Base-by-base conservation (phyloP, 2,797 vertebrate genomes). In the Cheirogaleus major region DNA sequence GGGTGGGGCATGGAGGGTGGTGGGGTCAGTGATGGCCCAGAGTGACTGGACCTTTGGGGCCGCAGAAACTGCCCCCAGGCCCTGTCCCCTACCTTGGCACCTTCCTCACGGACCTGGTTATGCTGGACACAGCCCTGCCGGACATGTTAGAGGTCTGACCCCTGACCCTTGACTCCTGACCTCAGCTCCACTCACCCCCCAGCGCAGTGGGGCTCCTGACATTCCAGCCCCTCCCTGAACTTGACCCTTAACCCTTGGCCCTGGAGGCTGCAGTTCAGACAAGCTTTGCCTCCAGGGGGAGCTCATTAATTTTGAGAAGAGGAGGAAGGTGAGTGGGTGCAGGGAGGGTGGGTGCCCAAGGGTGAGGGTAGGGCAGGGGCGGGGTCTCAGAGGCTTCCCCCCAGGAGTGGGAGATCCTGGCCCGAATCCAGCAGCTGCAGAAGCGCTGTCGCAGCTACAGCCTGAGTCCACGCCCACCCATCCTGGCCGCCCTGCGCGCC, bases 121-220 rank as follows among this genome's bases (percentile, higher is more conserved):
- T 99, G 99, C 97, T 99, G 98, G 99, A 99, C 98, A 99, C 99
- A 0, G 99, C 99, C 20, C 98, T 99, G 85, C 99, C 99, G 1
- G 99, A 99, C 98, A 98, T 97, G 4, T 90, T 99, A 92, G 98
- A 99, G 99, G 99, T 99, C 45, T 95, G 96, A 81, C 75, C 86
- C 93, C 67, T 81, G 55, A 73, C 84, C 55, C 72, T 84, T 87
- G 89, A 61, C 83, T 30, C 79, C 50, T 48, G 83, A 78, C 50
- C 88, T 86, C 50, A 82, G 65, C 13, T 50, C 59, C 95, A 22
- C 32, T 22, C 63, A 14, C 59, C 81, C 50, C 20, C 48, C 48
- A 48, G 63, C 45, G 17, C 38, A 76, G 17, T 52, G 27, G 61
- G 52, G 38, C 43, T 88, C 65, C 30, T 79, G 38, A 55, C 18